A percentile compares a stretch with the other conserved stretches of the same genome.
Conservation (phyloP, 2,888 invertebrate genomes). For the Pasiphila rectangulata region DNA sequence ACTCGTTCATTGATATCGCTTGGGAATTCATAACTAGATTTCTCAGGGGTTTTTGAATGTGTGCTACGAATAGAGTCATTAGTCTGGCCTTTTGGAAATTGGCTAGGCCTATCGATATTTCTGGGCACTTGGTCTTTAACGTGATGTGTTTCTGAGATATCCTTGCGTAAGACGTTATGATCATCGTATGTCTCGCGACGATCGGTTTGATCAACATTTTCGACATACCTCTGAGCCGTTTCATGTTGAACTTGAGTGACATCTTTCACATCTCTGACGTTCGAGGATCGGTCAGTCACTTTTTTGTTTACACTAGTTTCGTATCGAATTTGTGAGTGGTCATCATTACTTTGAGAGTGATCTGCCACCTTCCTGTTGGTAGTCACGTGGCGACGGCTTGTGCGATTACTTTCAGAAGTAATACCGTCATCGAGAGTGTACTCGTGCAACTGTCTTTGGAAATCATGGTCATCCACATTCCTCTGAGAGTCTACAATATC, state of each 20-base stretch:
- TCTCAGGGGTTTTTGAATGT: not conserved
- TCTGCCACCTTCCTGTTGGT: constrained; percentile 34
- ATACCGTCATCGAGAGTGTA: constrained; percentile 38
- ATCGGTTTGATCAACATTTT: constrained; percentile 40
- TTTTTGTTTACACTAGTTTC: constrained; percentile 30
- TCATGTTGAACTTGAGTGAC: constrained; percentile 30
- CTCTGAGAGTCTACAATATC: constrained; percentile 65
- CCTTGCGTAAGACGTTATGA: constrained; percentile 30
- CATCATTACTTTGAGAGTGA: constrained; percentile 33
- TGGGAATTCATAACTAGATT: constrained; percentile 2
- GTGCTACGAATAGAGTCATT: not conserved
- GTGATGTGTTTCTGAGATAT: constrained; percentile 42
- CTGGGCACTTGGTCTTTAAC: constrained; percentile 32
- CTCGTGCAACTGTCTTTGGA: constrained; percentile 45
- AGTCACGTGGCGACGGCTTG: constrained; percentile 21
- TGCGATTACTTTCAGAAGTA: constrained; percentile 32
- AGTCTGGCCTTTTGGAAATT: constrained; percentile 3
- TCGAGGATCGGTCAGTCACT: constrained; percentile 31
- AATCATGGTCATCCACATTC: constrained; percentile 60
- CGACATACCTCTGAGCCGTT: constrained; percentile 30
- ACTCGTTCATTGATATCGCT: constrained; percentile 42
- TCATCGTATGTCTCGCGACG: constrained; percentile 34
- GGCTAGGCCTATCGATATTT: constrained; percentile 38
- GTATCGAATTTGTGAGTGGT: constrained; percentile 27
- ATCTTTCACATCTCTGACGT: constrained; percentile 34